A percentile compares a stretch with the other conserved stretches of the same genome.
Evolutionary conservation across 2,797 vertebrate genomes (phyloP).

Genomic region (Valencia hispanica): DNA sequence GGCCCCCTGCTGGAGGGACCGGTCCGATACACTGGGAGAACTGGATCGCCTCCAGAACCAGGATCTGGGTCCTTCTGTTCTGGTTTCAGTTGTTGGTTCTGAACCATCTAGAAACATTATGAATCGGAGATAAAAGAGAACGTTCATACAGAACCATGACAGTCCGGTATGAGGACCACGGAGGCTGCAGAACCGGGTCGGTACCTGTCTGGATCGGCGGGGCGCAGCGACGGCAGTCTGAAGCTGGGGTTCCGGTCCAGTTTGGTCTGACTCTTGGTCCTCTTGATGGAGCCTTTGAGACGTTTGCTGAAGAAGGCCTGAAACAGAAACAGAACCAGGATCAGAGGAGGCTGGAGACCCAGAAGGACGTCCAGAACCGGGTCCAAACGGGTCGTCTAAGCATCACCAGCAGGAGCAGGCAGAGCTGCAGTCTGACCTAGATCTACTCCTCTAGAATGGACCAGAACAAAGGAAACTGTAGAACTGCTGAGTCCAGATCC

Average conservation of each 20-base stretch:
- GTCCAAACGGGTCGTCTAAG: too few species aligned
- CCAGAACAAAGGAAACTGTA: too few species aligned
- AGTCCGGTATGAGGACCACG: too few species aligned
- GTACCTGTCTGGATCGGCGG: conserved; percentile 88
- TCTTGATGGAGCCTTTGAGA: conserved; percentile 97
- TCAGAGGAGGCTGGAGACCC: neutral
- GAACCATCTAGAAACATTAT: too few species aligned
- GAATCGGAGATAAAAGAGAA: too few species aligned
- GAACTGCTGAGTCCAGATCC: too few species aligned
- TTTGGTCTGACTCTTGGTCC: conserved; percentile 96
- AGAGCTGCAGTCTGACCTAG: too few species aligned
- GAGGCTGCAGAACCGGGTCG: neutral
- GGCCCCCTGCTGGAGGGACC: too few species aligned
- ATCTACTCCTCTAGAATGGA: too few species aligned
- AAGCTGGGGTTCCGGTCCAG: conserved; percentile 94
- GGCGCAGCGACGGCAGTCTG: conserved; percentile 87
- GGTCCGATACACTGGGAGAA: neutral
- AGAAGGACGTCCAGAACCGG: neutral
- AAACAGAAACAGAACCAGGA: neutral
- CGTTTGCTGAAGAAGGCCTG: conserved; percentile 98
- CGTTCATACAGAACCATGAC: too few species aligned
- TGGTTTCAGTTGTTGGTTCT: neutral
- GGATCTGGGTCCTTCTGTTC: neutral
- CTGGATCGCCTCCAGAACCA: neutral
- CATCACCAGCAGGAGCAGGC: too few species aligned